These are phyloP conservation scores for Mormyrops boulengeri DNA, from an alignment of 2,797 vertebrate species.

Conservation along the genomic window DNA sequence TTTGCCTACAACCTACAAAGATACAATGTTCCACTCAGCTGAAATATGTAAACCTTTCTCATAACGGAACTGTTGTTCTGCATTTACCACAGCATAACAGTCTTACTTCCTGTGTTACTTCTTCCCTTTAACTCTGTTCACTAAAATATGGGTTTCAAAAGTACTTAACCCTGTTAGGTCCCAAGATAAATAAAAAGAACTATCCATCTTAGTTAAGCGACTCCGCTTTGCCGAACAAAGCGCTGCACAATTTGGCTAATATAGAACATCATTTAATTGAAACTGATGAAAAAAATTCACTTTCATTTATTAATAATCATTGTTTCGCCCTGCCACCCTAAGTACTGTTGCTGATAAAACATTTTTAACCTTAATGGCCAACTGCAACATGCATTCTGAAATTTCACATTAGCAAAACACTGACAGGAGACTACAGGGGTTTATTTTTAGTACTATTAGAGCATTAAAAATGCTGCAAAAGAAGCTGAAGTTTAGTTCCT, in stretches of 20 bases:
- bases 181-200: neutral
- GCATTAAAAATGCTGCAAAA: neutral
- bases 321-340: neutral
- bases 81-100: constrained; percentile 30
- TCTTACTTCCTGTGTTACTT: neutral
- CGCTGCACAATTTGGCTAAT: neutral
- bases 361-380: neutral
- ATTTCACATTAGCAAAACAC: neutral
- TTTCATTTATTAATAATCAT: neutral
- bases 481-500: neutral
- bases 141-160: neutral
- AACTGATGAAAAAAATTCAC: neutral
- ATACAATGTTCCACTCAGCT: neutral
- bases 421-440: neutral
- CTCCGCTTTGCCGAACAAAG: neutral
- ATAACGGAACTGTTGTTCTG: constrained; percentile 49
- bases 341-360: neutral
- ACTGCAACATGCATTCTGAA: neutral
- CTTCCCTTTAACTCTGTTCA: too few species aligned
- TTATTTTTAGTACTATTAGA: neutral
- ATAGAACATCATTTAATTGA: neutral
- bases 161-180: neutral
- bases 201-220: neutral
- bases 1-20: neutral
- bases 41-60: neutral